phyloP scores from a whole-genome alignment of 2,113 vertebrate genomes.

The Misgurnus anguillicaudatus region DNA sequence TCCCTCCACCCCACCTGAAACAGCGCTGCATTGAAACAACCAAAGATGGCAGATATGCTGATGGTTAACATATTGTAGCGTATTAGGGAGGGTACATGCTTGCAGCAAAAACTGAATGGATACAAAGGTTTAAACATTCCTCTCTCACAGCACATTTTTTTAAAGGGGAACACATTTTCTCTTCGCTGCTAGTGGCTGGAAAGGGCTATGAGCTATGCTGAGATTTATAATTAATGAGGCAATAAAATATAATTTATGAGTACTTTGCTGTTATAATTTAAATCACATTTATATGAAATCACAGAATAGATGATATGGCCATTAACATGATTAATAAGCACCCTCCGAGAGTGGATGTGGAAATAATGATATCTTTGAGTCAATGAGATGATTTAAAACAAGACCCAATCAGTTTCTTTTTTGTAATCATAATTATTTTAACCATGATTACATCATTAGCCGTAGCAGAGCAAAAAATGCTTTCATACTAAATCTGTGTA shows the following conservation, averaged over 20 bases:
- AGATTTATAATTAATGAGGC: slow-evolving; percentile 26
- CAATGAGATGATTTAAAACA: background rate
- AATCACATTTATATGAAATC: slow-evolving; percentile 40
- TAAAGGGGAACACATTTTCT: slow-evolving; percentile 42
- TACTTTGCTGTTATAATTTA: slow-evolving; percentile 20
- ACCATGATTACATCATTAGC: too few species aligned
- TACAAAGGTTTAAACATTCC: slow-evolving; percentile 44
- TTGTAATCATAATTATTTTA: background rate
- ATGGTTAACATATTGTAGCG: slow-evolving; percentile 14
- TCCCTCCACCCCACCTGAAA: background rate
- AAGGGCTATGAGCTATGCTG: slow-evolving; percentile 17
- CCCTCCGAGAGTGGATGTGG: background rate
- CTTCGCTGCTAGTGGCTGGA: slow-evolving; percentile 13
- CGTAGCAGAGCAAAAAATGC: background rate
- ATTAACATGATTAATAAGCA: slow-evolving; percentile 42
- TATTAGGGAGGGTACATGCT: slow-evolving; percentile 51
- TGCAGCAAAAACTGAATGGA: slow-evolving; percentile 46
- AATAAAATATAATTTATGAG: slow-evolving; percentile 21
- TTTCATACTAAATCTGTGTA: background rate
- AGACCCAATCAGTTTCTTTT: slow-evolving; percentile 6
- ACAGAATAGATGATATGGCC: slow-evolving; percentile 32
- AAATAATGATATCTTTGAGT: slow-evolving; percentile 9
- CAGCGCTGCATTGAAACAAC: slow-evolving; percentile 20
- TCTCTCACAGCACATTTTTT: slow-evolving; percentile 49
- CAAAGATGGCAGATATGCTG: slow-evolving; percentile 28